Base-by-base conservation (phyloP, 2,888 invertebrate genomes). In the Cremastobaeus sp. region DNA sequence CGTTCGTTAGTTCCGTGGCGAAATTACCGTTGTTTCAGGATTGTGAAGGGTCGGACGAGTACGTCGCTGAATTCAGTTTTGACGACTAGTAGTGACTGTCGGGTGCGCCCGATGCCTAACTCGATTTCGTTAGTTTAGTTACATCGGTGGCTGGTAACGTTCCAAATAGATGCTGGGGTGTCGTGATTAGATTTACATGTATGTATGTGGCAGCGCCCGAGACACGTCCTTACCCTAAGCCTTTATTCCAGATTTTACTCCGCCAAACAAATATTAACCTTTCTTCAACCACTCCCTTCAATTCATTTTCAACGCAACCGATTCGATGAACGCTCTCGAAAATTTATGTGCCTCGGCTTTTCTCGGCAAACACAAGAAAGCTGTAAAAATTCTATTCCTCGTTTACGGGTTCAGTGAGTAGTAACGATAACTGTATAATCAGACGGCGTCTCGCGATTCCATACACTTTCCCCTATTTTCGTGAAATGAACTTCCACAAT, bases 41-140 rank as follows among this genome's bases (percentile, higher is more conserved):
- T 62, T 54, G 39, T 45, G 52, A 77, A 78, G 82, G 76, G 78
- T 75, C 60, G 77, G 74, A 71, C 54, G 64, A 79, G 48, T 43
- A 55, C 75, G 75, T 78, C 78, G 78, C 79, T 82, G 80, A 82
- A 83, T 85, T 84, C 79, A 80, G 82, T 84, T 75, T 84, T 84
- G 84, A 85, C 82, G 83, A 83, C 83, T 79, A 84, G 81, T 81
- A 81, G 79, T 77, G 78, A 77, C 69, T 57, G 78, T 70, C 69
- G 77, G 65, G 64, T 59, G 77, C 75, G 78, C 76, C 76, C 73
- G 76, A 74, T 64, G 74, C 79, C 83, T 88, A 88, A 88, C 86
- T 87, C 86, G 77, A 87, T 87, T 87, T 83, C 80, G 86, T 87
- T 87, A 87, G 87, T 87, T 87, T 87, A 85, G 87, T 87, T 87